These are phyloP conservation scores for Agonopterix arenella DNA, from an alignment of 2,888 invertebrate genomes.

Conservation along the genomic window DNA sequence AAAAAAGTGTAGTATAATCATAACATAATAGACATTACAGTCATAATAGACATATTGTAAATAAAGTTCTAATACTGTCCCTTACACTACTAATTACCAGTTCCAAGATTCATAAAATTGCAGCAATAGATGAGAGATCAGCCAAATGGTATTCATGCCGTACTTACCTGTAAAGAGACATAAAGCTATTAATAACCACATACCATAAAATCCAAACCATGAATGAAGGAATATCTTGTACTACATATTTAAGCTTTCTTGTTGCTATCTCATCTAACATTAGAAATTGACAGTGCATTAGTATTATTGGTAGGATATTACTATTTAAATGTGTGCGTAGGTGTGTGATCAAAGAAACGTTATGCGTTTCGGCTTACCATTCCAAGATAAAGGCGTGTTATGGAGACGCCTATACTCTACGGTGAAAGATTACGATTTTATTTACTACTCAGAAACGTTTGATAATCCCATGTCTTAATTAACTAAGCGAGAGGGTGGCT, in stretches of 20 bases:
- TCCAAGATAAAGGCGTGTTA: slow-evolving; percentile 64
- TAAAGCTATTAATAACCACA: not conserved
- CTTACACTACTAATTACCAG: no score
- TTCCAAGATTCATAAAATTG: not conserved
- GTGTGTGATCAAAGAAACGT: slow-evolving; percentile 69
- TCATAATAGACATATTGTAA: no score
- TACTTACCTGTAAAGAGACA: slow-evolving; percentile 45
- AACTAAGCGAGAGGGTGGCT: slow-evolving; percentile 62
- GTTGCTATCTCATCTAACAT: slow-evolving; percentile 52
- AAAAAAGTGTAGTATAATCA: no score
- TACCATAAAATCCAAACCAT: not conserved
- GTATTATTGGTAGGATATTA: slow-evolving; percentile 58
- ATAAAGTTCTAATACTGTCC: no score
- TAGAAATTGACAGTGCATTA: slow-evolving; percentile 73
- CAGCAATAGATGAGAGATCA: not conserved
- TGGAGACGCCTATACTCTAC: slow-evolving; percentile 65
- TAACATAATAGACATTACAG: no score
- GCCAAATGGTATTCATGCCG: not conserved
- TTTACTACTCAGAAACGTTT: slow-evolving; percentile 73
- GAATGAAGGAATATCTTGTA: slow-evolving; percentile 16
- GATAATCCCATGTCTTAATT: slow-evolving; percentile 76
- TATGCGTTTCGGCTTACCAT: slow-evolving; percentile 61
- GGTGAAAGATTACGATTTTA: slow-evolving; percentile 70
- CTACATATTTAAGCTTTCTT: slow-evolving; percentile 34
- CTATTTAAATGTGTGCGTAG: slow-evolving; percentile 57